Evolutionary conservation across 1,140 invertebrate genomes (phyloP).

Genomic region (Chionoecetes opilio): DNA sequence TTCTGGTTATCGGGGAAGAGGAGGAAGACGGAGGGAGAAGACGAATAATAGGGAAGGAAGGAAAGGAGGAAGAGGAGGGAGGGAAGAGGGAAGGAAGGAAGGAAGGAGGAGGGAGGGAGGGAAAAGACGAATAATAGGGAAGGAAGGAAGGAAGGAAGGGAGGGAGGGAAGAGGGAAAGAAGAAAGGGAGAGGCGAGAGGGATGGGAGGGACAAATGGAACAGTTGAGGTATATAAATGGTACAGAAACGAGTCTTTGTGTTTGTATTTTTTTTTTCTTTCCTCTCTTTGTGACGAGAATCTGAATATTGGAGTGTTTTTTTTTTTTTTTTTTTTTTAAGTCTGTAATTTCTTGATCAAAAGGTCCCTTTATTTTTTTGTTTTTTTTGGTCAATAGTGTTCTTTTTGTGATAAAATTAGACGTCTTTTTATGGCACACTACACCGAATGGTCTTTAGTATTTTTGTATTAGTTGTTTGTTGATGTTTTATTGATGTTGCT

Average conservation of each 20-base stretch:
- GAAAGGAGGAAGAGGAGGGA: background rate
- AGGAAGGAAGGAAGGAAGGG: background rate
- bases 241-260: background rate
- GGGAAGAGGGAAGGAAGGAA: background rate
- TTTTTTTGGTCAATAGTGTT: background rate
- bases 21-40: background rate
- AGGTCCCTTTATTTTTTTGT: background rate
- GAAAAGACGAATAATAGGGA: background rate
- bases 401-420: background rate
- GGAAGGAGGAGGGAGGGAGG: background rate
- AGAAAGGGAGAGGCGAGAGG: background rate
- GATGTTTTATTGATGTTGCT: no score
- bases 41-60: background rate
- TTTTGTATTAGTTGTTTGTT: no score
- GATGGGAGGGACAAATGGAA: background rate
- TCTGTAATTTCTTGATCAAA: background rate
- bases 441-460: no score
- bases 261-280: background rate
- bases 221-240: background rate
- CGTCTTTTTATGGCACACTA: no score
- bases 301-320: constrained; percentile 2
- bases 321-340: no score
- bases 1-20: no score
- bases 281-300: background rate
- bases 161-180: background rate